A percentile compares a stretch with the other conserved stretches of the same genome.
Conservation (phyloP, 2,888 invertebrate genomes). For the Pandemis corylana region DNA sequence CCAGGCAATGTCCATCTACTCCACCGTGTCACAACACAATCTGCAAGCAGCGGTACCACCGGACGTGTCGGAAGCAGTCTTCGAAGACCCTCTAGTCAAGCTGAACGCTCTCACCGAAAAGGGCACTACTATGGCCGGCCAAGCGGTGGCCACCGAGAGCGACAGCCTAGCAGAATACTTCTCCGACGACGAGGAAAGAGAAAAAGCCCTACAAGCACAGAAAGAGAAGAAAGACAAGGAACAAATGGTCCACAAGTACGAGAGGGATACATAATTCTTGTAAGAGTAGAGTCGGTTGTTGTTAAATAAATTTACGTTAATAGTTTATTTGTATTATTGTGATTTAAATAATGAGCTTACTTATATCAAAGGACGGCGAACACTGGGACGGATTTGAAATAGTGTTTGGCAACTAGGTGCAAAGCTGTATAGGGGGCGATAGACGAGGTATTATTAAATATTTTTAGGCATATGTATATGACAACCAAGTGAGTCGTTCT, state of each 20-base stretch:
- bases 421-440: no score
- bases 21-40: slow-evolving; percentile 79
- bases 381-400: no score
- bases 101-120: slow-evolving; percentile 66
- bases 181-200: slow-evolving; percentile 81
- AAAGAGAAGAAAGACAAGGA: slow-evolving; percentile 67
- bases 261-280: slow-evolving; percentile 69
- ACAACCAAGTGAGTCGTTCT: no score
- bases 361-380: no score
- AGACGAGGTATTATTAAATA: no score
- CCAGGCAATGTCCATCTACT: slow-evolving; percentile 87
- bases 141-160: slow-evolving; percentile 61
- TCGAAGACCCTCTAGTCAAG: slow-evolving; percentile 69
- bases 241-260: slow-evolving; percentile 62
- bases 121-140: slow-evolving; percentile 69
- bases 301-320: slow-evolving; percentile 58
- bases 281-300: slow-evolving; percentile 57
- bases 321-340: slow-evolving; percentile 19
- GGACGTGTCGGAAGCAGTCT: slow-evolving; percentile 55
- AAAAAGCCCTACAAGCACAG: slow-evolving; percentile 69
- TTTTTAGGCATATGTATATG: no score
- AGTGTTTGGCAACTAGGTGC: no score
- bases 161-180: slow-evolving; percentile 78
- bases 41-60: slow-evolving; percentile 48
- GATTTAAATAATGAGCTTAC: neutral